Percentiles rank a stretch among this genome's conserved stretches.
Conservation (phyloP, 2,888 invertebrate species). For the Electrophaes corylata region DNA sequence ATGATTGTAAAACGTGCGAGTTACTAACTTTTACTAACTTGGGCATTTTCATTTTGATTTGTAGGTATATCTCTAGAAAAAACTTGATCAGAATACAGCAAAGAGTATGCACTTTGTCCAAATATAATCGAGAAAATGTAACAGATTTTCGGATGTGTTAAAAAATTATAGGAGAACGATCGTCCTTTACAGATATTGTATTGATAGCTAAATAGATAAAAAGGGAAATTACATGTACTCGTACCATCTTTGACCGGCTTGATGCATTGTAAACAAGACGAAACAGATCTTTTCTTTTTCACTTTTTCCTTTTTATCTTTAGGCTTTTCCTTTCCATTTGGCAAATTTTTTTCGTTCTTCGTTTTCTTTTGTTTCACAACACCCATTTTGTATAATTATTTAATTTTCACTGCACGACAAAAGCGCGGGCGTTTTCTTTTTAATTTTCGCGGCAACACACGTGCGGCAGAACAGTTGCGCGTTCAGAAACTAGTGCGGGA, state of each 20-base stretch:
- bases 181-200: too few relatives aligned
- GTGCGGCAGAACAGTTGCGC: constrained; percentile 64
- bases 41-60: neutral
- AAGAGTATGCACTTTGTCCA: too few relatives aligned
- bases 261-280: constrained; percentile 82
- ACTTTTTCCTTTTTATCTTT: constrained; percentile 72
- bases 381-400: constrained; percentile 63
- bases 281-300: constrained; percentile 80
- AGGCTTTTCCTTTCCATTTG: constrained; percentile 60
- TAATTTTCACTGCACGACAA: constrained; percentile 46
- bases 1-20: constrained; percentile 8
- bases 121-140: too few relatives aligned
- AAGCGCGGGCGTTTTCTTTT: constrained; percentile 50
- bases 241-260: constrained; percentile 78
- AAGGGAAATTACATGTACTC: constrained; percentile 1
- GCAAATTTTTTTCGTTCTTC: constrained; percentile 60
- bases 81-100: too few relatives aligned
- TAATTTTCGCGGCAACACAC: constrained; percentile 55
- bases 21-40: neutral
- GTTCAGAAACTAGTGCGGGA: constrained; percentile 79
- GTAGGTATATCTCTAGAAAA: neutral
- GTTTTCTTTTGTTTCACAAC: constrained; percentile 75
- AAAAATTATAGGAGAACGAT: too few relatives aligned
- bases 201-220: neutral
- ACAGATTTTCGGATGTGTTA: too few relatives aligned